Percentiles rank a stretch among this genome's conserved stretches.
phyloP scores from a whole-genome alignment of 2,888 invertebrate genomes.

The Drosophila neoperkinsi region DNA sequence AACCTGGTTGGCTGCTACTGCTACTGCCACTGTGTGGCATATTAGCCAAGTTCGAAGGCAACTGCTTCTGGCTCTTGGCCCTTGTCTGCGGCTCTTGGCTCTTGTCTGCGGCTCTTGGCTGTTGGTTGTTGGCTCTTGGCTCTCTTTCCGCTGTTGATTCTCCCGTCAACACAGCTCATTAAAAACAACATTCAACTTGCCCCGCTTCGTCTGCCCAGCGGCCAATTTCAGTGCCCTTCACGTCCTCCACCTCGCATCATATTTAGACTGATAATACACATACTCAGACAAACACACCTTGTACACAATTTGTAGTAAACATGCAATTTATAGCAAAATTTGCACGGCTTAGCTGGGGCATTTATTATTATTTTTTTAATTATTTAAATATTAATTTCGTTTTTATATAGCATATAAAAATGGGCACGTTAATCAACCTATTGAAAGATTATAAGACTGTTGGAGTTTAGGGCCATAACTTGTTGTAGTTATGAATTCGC shows the following conservation, averaged over 20 bases:
- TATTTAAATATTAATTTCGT: not conserved
- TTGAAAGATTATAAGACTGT: not conserved
- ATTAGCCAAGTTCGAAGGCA: slow-evolving; percentile 62
- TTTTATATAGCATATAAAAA: not conserved
- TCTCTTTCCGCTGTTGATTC: slow-evolving; percentile 41
- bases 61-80: slow-evolving; percentile 22
- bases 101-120: not conserved
- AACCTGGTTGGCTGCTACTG: slow-evolving; percentile 12
- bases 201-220: slow-evolving; percentile 21
- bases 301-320: slow-evolving; percentile 44
- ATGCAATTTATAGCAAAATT: slow-evolving; percentile 29
- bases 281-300: slow-evolving; percentile 20
- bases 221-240: slow-evolving; percentile 31
- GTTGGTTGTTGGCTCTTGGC: not conserved
- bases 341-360: slow-evolving; percentile 20
- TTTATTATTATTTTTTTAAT: not conserved
- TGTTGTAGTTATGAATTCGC: not conserved
- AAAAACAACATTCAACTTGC: slow-evolving; percentile 57
- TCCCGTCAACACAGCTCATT: slow-evolving; percentile 67
- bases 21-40: slow-evolving; percentile 16
- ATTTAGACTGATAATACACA: slow-evolving; percentile 31
- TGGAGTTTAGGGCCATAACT: not conserved
- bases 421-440: not conserved
- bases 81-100: not conserved
- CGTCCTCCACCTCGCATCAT: slow-evolving; percentile 1